Evolutionary conservation across 2,888 invertebrate genomes (phyloP).

Genomic region (Molanna angustata): DNA sequence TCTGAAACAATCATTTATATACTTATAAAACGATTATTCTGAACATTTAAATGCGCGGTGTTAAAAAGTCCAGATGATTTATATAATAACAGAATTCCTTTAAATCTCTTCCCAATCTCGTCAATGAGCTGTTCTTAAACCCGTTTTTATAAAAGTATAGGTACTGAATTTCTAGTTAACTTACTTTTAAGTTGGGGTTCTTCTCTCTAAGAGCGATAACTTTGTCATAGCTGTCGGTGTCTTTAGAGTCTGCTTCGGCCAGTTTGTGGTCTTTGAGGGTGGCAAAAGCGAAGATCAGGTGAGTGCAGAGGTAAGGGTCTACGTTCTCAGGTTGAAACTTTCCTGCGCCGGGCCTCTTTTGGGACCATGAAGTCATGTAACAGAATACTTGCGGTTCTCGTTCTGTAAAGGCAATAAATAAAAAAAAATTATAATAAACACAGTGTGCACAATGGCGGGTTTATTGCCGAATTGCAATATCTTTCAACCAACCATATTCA

Average conservation of each 20-base stretch:
- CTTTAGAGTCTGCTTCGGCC: conserved; percentile 75
- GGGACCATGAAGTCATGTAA: conserved; percentile 95
- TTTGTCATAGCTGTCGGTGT: conserved; percentile 81
- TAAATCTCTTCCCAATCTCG: neutral
- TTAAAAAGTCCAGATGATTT: neutral
- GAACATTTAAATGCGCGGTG: neutral
- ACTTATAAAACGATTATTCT: neutral
- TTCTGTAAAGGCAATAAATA: conserved; percentile 50
- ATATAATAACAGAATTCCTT: neutral
- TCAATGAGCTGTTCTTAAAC: neutral
- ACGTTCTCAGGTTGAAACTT: conserved; percentile 88
- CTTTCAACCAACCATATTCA: no score
- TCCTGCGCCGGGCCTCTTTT: conserved; percentile 84
- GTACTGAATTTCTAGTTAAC: conserved; percentile 12
- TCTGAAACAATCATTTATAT: conserved; percentile 43
- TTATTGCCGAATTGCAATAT: no score
- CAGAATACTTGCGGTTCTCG: conserved; percentile 88
- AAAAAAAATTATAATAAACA: no score
- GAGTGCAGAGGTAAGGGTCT: conserved; percentile 87
- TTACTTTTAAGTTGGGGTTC: conserved; percentile 82
- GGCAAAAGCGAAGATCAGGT: conserved; percentile 93
- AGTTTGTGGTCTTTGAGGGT: conserved; percentile 83
- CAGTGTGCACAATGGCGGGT: no score
- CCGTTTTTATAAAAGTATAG: no score
- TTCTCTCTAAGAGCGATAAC: conserved; percentile 82